Base-by-base conservation (phyloP, 2,797 vertebrate genomes). In the Saxicola maurus region DNA sequence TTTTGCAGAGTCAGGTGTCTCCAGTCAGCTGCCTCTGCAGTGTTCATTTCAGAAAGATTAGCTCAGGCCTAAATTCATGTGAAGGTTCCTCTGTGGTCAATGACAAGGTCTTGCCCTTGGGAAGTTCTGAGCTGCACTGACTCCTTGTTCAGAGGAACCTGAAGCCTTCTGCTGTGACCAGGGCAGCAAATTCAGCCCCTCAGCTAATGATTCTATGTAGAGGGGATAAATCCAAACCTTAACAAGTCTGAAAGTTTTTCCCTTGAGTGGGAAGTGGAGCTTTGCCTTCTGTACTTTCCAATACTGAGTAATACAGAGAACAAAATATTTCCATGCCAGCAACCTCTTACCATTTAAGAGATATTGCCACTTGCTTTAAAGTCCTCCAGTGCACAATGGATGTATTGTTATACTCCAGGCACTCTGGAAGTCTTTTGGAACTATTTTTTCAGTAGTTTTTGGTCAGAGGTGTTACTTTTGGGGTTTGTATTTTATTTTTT, bases 1-100 rank as follows among this genome's bases (percentile, higher is more conserved):
- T 67, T 81, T 84, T 81, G 35, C 43, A 19, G 71, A 76, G 65
- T 82, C 78, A 82, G 31, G 17, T 82, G 52, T 73, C 68, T 82
- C 57, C 25, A 67, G 20, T 67, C 46, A 71, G 31, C 67, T 87
- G 60, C 27, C 38, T 77, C 60, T 76, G 48, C 37, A 73, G 37
- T 49, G 38, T 56, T 73, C 30, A 7, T 81, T 92, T 81, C 59
- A 66, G 35, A 62, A 64, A 38, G 21, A 31, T 43, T 71, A 55
- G 52, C 37, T 91, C 78, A 82, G 30, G 30, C 17, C 18, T 38
- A 24, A 73, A 49, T 45, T 82, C 2, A 1, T 40, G 2, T 19
- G 18, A 23, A 59, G 18, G 18, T 38, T 82, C 7, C 57, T 82
- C 21, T 74, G 6, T 1, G 2, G 46, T 53, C 61, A 43, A 0